A percentile compares a stretch with the other conserved stretches of the same genome.
These are phyloP conservation scores for Scaptodrosophila latifasciaeformis DNA, from an alignment of 2,888 invertebrate species.

Conservation along the genomic window DNA sequence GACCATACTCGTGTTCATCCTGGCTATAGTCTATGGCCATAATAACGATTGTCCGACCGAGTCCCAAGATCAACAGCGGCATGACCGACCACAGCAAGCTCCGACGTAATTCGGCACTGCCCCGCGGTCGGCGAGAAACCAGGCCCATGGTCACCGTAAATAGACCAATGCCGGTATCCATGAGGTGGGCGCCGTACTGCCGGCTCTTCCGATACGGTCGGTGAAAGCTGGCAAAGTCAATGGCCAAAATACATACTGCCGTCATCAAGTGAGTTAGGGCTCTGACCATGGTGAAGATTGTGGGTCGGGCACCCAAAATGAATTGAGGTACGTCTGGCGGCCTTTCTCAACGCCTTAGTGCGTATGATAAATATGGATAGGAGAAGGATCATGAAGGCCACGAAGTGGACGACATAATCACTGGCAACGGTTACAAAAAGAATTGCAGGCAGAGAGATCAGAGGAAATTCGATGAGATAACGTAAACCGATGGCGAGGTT, in stretches of 20 bases:
- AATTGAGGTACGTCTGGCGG: conserved; percentile 35
- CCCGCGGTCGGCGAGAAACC: conserved; percentile 78
- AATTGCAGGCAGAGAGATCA: conserved; percentile 78
- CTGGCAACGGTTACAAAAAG: conserved; percentile 78
- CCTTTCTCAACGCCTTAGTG: conserved; percentile 25
- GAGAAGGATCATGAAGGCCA: conserved; percentile 20
- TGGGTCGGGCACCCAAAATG: conserved; percentile 51
- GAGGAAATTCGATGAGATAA: conserved; percentile 77
- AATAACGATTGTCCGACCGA: conserved; percentile 79
- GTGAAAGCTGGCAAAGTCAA: conserved; percentile 94
- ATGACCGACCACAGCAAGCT: conserved; percentile 64
- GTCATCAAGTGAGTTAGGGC: conserved; percentile 85
- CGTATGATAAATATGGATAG: conserved; percentile 25
- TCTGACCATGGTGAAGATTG: conserved; percentile 81
- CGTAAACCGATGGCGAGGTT: conserved; percentile 14
- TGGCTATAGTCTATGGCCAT: conserved; percentile 86
- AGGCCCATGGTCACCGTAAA: conserved; percentile 90
- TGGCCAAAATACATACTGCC: conserved; percentile 90
- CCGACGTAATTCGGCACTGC: conserved; percentile 47
- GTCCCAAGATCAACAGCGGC: conserved; percentile 79
- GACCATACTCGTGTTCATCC: conserved; percentile 94
- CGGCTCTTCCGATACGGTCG: conserved; percentile 91
- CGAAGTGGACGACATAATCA: conserved; percentile 60
- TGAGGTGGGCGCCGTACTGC: conserved; percentile 88
- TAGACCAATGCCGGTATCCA: conserved; percentile 96